These are phyloP conservation scores for Chrysomallon squamiferum DNA, from an alignment of 1,140 invertebrate species.

Conservation along the genomic window DNA sequence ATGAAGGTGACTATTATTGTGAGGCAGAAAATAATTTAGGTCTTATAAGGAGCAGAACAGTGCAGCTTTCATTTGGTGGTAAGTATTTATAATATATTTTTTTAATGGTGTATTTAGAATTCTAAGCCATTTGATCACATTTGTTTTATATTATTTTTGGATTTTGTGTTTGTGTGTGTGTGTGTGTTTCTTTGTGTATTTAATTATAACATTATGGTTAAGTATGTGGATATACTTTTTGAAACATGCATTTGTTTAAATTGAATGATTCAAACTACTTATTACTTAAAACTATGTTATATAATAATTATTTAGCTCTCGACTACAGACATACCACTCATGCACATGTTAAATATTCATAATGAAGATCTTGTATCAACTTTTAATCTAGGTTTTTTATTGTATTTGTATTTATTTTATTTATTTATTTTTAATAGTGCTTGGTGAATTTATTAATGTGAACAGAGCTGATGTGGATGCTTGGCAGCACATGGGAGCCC, in stretches of 20 bases:
- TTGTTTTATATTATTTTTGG: too few species aligned
- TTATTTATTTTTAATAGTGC: conserved; percentile 11
- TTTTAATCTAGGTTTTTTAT: background rate
- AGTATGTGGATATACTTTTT: too few species aligned
- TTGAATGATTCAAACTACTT: too few species aligned
- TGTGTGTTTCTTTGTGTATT: too few species aligned
- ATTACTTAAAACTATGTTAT: too few species aligned
- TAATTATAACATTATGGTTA: too few species aligned
- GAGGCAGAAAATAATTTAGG: conserved; percentile 30
- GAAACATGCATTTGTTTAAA: too few species aligned
- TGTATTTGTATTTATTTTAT: background rate
- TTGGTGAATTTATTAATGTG: conserved; percentile 38
- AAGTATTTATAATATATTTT: conserved; percentile 7
- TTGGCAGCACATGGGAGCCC: conserved; percentile 26
- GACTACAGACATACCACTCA: background rate
- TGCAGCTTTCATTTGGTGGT: conserved; percentile 40
- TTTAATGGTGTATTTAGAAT: too few species aligned
- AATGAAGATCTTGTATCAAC: background rate
- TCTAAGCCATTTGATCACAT: too few species aligned
- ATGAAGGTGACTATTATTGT: conserved; percentile 36
- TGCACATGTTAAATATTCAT: background rate
- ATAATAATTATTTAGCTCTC: background rate
- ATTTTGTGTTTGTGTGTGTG: too few species aligned
- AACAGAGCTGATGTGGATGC: conserved; percentile 17
- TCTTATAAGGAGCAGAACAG: conserved; percentile 24